Conservation (phyloP, 2,888 invertebrate genomes). For the Hirudinaria manillensis region DNA sequence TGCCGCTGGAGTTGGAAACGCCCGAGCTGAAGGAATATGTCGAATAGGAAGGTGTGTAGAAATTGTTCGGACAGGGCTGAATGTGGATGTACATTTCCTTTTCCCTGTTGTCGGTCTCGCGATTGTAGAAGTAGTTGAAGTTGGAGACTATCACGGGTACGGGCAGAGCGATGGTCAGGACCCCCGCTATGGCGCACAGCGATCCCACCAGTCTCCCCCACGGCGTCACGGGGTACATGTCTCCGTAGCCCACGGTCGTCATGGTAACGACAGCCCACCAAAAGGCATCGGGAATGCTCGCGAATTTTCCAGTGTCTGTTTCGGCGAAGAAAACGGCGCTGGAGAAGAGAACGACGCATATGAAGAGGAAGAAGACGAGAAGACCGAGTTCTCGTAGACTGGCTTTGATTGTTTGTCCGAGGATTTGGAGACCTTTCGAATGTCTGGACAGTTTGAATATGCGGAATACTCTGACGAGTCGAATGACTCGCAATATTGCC, state of each 20-base stretch:
- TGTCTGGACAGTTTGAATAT: conserved; percentile 99
- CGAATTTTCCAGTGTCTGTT: conserved; percentile 84
- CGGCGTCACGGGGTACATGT: conserved; percentile 97
- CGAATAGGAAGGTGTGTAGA: conserved; percentile 27
- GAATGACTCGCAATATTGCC: conserved; percentile 93
- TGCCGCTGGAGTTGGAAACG: not conserved
- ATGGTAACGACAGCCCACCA: conserved; percentile 89
- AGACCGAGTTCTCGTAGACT: conserved; percentile 98
- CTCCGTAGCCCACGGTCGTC: conserved; percentile 99
- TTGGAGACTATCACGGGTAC: conserved; percentile 99
- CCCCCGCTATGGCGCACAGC: conserved; percentile 96
- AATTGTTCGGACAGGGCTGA: conserved; percentile 50
- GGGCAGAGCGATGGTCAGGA: conserved; percentile 94
- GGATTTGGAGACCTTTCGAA: conserved; percentile 97
- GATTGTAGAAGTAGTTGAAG: conserved; percentile 99
- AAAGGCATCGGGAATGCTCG: conserved; percentile 89
- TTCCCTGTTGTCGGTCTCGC: conserved; percentile 97
- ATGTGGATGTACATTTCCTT: conserved; percentile 64
- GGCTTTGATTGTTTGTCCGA: conserved; percentile 95
- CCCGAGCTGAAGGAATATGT: not conserved
- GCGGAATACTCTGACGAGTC: conserved; percentile 97
- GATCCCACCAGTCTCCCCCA: conserved; percentile 90
- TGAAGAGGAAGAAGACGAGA: conserved; percentile 99
- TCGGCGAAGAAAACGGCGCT: conserved; percentile 93
- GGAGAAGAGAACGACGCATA: conserved; percentile 92